Base-by-base conservation (phyloP, 2,888 invertebrate species). In the Philereme transversata region DNA sequence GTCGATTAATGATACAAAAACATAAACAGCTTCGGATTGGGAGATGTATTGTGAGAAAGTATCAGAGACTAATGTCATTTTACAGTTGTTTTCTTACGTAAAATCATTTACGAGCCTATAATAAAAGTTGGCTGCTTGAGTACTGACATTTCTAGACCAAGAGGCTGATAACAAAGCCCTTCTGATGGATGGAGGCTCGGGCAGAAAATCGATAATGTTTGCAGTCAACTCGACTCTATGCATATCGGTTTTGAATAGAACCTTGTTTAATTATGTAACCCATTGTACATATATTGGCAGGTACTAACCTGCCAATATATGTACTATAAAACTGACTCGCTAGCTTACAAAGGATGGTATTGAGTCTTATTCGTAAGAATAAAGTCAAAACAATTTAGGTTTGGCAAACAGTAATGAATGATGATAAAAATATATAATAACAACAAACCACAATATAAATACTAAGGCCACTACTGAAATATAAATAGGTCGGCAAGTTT, bases 121-220 rank as follows among this genome's bases (percentile, higher is more conserved):
- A 40, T 8, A 40, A 60, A 52, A 59, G 45, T n/a, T 35, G 52
- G 10, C 11, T 11, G 22, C 10, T 43, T 43, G 54, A 45, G 43
- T 51, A 57, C 59, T 64, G 64, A 67, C 62, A 49, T 65, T 57
- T 65, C 64, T 67, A 64, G 63, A 56, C 61, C 60, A 61, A 57
- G 56, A 49, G 56, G 51, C 51, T 58, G 62, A 59, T 69, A 65
- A 64, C 59, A 64, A 68, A 69, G 67, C 61, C 57, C 38, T 47
- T 44, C 46, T 65, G 64, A 68, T 63, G 55, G 60, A 66, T 67
- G 54, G 54, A 57, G 53, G 51, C 44, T 59, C 46, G 40, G 44
- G 40, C 48, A 10, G 52, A 50, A 63, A 64, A 67, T 65, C 64
- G 56, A 67, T 67, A 51, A 34, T 45, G 47, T 56, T 63, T 63